Evolutionary conservation across 2,888 invertebrate species (phyloP).

Genomic region (Bursaphelenchus okinawaensis): DNA sequence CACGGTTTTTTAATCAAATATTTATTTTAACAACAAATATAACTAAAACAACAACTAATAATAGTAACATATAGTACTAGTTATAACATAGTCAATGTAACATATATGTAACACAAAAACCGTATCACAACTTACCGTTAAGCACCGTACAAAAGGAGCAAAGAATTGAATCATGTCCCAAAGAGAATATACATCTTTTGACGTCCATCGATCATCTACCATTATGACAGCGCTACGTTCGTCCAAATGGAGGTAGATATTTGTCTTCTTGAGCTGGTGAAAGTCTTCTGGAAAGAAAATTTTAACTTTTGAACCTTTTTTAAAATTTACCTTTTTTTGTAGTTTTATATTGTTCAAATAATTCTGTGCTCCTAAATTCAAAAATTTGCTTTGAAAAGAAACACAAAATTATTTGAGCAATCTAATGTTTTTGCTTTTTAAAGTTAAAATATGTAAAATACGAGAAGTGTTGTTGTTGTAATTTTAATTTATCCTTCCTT

Average conservation of each 20-base stretch:
- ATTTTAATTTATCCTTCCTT: too few species aligned
- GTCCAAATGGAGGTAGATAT: conserved; percentile 20
- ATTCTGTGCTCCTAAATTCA: too few species aligned
- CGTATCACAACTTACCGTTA: conserved; percentile 7
- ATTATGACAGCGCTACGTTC: conserved; percentile 21
- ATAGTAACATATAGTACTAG: too few species aligned
- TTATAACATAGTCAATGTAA: too few species aligned
- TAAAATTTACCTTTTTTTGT: neutral
- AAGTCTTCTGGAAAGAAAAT: conserved; percentile 21
- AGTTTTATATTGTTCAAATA: neutral
- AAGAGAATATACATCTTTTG: conserved; percentile 20
- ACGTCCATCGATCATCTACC: conserved; percentile 30
- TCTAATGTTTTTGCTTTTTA: neutral
- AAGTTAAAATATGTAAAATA: neutral
- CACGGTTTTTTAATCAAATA: too few species aligned
- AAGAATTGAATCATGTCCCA: conserved; percentile 24
- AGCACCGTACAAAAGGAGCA: conserved; percentile 21
- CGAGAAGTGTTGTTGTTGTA: too few species aligned
- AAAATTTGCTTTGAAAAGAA: too few species aligned
- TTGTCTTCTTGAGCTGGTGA: conserved; percentile 15
- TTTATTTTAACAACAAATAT: too few species aligned
- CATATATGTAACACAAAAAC: neutral
- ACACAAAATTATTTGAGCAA: too few species aligned
- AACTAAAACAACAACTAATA: too few species aligned
- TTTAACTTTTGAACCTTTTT: neutral